Conservation (phyloP, 2,113 vertebrate species). For the Megaleporinus macrocephalus region DNA sequence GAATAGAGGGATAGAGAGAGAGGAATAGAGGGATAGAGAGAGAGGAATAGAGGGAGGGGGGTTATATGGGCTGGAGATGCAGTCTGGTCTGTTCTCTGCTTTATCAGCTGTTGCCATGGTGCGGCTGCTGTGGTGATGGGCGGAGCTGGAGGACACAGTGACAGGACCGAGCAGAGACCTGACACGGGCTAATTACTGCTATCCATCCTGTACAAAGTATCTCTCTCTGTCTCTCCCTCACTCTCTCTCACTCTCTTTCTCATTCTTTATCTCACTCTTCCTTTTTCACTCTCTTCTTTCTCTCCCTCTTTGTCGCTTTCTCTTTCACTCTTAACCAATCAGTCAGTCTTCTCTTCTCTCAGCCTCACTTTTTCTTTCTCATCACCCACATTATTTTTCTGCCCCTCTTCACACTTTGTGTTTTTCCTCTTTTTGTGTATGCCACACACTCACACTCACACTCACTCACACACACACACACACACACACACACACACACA, state of each 20-base stretch:
- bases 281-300: too few species aligned
- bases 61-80: background rate
- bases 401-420: background rate
- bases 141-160: background rate
- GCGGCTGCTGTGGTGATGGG: slow-evolving; percentile 24
- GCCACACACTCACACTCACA: too few species aligned
- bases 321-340: background rate
- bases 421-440: background rate
- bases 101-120: slow-evolving; percentile 25
- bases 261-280: background rate
- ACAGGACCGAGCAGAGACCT: slow-evolving; percentile 27
- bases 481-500: too few species aligned
- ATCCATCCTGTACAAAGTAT: background rate
- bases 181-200: slow-evolving; percentile 37
- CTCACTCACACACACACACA: too few species aligned
- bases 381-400: background rate
- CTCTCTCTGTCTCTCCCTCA: background rate
- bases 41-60: background rate
- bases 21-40: background rate
- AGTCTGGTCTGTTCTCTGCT: slow-evolving; percentile 3
- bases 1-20: too few species aligned
- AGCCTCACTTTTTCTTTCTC: background rate
- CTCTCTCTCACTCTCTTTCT: too few species aligned
- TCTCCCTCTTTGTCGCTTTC: background rate
- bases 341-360: background rate